These are phyloP conservation scores for Copidosoma aretas DNA, from an alignment of 2,888 invertebrate genomes.

Conservation along the genomic window DNA sequence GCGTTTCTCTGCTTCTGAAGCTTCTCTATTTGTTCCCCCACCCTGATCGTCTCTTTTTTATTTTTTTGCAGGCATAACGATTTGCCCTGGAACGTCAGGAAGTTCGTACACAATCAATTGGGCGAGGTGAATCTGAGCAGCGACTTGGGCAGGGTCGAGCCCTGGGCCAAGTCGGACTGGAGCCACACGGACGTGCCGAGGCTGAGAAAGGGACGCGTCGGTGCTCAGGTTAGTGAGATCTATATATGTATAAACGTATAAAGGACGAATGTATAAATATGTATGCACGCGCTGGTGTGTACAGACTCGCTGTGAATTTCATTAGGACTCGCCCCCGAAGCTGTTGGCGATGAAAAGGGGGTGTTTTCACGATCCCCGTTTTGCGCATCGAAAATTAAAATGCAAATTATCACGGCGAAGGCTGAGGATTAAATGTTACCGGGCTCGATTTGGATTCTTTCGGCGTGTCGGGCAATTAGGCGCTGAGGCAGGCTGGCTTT, in stretches of 20 bases:
- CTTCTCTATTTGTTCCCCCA: not conserved
- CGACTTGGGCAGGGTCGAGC: conserved; percentile 70
- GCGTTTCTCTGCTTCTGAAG: too few species aligned
- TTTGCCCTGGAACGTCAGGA: conserved; percentile 88
- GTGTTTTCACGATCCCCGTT: not conserved
- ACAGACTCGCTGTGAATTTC: not conserved
- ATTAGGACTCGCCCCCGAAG: not conserved
- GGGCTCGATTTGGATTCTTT: not conserved
- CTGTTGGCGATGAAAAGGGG: not conserved
- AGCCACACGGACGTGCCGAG: conserved; percentile 92
- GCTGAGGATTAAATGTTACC: not conserved
- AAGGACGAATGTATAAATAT: not conserved
- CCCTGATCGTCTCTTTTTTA: too few species aligned
- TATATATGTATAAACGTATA: not conserved
- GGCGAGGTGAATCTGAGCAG: conserved; percentile 61
- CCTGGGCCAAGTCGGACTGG: conserved; percentile 87
- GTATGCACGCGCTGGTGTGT: not conserved
- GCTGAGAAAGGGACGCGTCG: conserved; percentile 81
- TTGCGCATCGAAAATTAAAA: conserved; percentile 1
- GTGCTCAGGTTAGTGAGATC: conserved; percentile 74
- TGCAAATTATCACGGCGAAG: not conserved
- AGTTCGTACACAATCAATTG: conserved; percentile 80
- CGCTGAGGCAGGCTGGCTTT: not conserved
- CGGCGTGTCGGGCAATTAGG: not conserved
- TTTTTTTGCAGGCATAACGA: conserved; percentile 73